These are phyloP conservation scores for Agriotes lineatus DNA, from an alignment of 2,888 invertebrate genomes.

Conservation along the genomic window DNA sequence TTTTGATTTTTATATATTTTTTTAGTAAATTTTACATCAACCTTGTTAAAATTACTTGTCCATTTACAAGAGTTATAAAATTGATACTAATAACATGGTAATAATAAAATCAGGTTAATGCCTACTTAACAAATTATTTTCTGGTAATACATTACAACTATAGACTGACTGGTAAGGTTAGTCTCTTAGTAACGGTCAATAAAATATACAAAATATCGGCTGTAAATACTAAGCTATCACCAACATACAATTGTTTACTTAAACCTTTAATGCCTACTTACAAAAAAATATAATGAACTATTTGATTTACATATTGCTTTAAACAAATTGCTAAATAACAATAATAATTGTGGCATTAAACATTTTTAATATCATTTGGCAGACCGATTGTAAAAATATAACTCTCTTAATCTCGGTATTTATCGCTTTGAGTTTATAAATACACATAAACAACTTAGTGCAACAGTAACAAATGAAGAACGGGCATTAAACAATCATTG, in stretches of 20 bases:
- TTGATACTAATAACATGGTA: slow-evolving; percentile 20
- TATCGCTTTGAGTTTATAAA: background rate
- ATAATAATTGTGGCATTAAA: slow-evolving; percentile 12
- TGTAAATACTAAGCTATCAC: slow-evolving; percentile 33
- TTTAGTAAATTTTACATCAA: background rate
- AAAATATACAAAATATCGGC: slow-evolving; percentile 23
- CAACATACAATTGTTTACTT: slow-evolving; percentile 18
- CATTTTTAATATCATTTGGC: slow-evolving; percentile 34
- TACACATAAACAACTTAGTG: background rate
- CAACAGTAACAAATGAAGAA: slow-evolving; percentile 19
- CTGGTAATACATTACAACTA: slow-evolving; percentile 7
- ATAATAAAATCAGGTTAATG: slow-evolving; percentile 23
- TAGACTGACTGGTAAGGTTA: slow-evolving; percentile 6
- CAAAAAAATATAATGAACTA: slow-evolving; percentile 20
- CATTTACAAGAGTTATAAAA: slow-evolving; percentile 20
- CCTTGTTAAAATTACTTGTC: slow-evolving; percentile 13
- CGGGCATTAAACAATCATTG: too few species aligned
- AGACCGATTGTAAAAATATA: slow-evolving; percentile 37
- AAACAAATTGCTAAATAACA: slow-evolving; percentile 28
- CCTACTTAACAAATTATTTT: slow-evolving; percentile 1
- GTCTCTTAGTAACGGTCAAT: slow-evolving; percentile 7
- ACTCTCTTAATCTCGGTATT: slow-evolving; percentile 6
- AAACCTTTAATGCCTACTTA: slow-evolving; percentile 3
- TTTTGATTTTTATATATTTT: background rate
- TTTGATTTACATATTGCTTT: slow-evolving; percentile 27